Conservation (phyloP, 2,888 invertebrate species). For the Tipula unca region DNA sequence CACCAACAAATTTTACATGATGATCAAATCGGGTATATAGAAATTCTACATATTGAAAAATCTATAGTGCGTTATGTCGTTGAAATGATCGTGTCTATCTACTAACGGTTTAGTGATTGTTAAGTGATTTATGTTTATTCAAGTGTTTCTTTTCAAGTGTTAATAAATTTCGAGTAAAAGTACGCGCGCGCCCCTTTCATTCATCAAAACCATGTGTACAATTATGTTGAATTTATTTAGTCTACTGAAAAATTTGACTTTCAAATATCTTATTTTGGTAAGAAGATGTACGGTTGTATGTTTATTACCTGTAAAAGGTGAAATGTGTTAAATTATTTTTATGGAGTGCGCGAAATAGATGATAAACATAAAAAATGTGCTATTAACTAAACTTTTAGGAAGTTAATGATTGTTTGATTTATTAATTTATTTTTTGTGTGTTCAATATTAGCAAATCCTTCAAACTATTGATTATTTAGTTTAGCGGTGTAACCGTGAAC, state of each 20-base stretch:
- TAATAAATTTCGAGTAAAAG: not conserved
- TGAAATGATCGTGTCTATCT: not conserved
- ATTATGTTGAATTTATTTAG: not conserved
- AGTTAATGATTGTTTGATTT: not conserved
- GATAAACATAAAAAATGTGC: not conserved
- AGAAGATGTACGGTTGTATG: not conserved
- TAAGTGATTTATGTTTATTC: not conserved
- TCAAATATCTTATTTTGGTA: not conserved
- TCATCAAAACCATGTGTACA: not conserved
- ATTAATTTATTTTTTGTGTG: not conserved
- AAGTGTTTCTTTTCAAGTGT: not conserved
- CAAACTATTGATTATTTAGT: not conserved
- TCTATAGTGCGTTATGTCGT: not conserved
- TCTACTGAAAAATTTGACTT: not conserved
- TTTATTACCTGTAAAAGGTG: not conserved
- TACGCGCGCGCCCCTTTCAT: not conserved
- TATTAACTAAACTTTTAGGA: not conserved
- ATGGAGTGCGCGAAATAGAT: not conserved
- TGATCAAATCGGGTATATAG: not conserved
- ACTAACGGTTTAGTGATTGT: not conserved
- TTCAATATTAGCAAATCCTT: not conserved
- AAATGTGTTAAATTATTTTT: not conserved
- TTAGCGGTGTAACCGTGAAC: not conserved
- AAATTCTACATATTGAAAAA: not conserved
- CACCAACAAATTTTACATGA: not conserved